Evolutionary conservation across 2,797 vertebrate species (phyloP), one percentile per base, ranked within the genome.

Genomic region (Alosa sapidissima): DNA sequence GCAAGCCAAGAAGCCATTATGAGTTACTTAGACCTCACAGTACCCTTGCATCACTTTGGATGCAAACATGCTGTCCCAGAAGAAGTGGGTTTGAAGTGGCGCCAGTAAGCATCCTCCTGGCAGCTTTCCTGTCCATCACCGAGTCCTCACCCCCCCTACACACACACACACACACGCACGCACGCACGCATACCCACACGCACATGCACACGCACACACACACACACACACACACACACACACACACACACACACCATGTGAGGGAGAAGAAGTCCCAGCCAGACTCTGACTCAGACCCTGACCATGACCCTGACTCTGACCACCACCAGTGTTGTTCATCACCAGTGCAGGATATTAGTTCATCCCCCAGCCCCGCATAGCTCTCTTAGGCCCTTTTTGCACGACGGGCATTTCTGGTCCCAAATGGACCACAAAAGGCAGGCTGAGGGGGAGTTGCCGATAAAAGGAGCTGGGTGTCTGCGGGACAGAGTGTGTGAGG

Each of bases 131-230:
- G 10, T 45, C 36, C 41, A 21, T 78, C 41, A 78, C 41, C 6
- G 41, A 16, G 41, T 47, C 13, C 36, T 41, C 13, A 2, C 62
- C 0, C 8, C 28, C 28, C 2, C 24, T 36, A 9, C 28, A 36
- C 24, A 68, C 62, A 68, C 62, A 68, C 62, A 68, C 62, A 68
- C 24, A 28, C 60, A 10, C 8, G 68, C 62, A 85, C 81, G 85
- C 33, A 51, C 19, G 81, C n/a, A 49, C 45, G 49, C 48, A 10
- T 24, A 81, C n/a, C 28, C 84, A 13, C 55, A 85, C 11, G 4
- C 45, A 65, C 24, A n/a, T n/a, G n/a, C 16, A n/a, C n/a, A 28
- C 11, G n/a, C 41, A 47, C 1, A 28, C 28, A 0, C 28, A 28
- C 28, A 28, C 28, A 1, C 28, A 28, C 28, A 28, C 1, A 1